Evolutionary conservation across 2,888 invertebrate species (phyloP), one percentile per base, ranked within the genome.

Genomic region (Chydorus sphaericus): DNA sequence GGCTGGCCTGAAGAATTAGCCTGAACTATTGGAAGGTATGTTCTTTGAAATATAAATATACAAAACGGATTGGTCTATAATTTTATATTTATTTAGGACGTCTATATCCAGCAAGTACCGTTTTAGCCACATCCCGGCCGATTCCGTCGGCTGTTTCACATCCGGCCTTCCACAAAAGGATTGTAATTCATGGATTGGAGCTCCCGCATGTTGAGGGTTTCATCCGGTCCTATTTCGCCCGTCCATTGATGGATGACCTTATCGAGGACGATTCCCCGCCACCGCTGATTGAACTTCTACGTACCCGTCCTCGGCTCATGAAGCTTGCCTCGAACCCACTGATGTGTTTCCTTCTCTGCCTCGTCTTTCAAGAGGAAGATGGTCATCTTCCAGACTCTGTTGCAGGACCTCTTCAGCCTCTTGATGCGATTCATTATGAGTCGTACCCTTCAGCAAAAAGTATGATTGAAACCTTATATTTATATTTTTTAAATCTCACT

Each of bases 1-100:
- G 70, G 56, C 67, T 69, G 28, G 69, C 70, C 29, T 61, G 70
- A 2, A 53, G 48, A 76, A 76, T 62, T 72, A 75, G 1, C 66
- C 70, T 38, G 75, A 76, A 57, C 66, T 77, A 3, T 64, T 76
- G 6, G 75, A 76, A 62, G 76, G n/a, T n/a, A n/a, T n/a, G n/a
- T n/a, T n/a, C n/a, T n/a, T n/a, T n/a, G n/a, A n/a, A n/a, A n/a
- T n/a, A n/a, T n/a, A n/a, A n/a, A n/a, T n/a, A n/a, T n/a, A n/a
- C n/a, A n/a, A n/a, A n/a, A n/a, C n/a, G n/a, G n/a, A n/a, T n/a
- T n/a, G n/a, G n/a, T n/a, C n/a, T n/a, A n/a, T n/a, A n/a, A n/a
- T n/a, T n/a, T n/a, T n/a, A n/a, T n/a, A n/a, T n/a, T n/a, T n/a
- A n/a, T n/a, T n/a, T n/a, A n/a, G n/a, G 76, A 5, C 70, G 73